These are phyloP conservation scores for Petrosia ficiformis DNA, from an alignment of 37 sponge, comb jelly and placozoan genomes.

Conservation along the genomic window DNA sequence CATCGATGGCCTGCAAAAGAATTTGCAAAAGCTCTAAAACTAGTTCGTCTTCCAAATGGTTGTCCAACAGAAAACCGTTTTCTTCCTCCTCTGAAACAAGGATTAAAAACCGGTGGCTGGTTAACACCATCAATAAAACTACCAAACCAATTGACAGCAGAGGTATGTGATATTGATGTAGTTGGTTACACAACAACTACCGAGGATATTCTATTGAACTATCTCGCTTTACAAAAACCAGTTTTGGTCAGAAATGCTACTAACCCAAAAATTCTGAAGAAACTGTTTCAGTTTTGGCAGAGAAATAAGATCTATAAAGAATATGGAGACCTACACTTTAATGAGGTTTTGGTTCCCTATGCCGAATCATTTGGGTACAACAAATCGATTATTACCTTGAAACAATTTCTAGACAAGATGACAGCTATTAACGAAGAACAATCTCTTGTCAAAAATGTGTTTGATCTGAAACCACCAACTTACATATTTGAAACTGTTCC, in stretches of 20 bases:
- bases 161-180: constrained; percentile 85
- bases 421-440: constrained; percentile 10
- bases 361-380: constrained; percentile 46
- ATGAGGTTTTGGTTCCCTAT: constrained; percentile 39
- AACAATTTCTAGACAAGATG: constrained; percentile 55
- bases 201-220: constrained; percentile 67
- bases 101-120: constrained; percentile 62
- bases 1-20: constrained; percentile 69
- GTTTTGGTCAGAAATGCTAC: constrained; percentile 74
- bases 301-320: constrained; percentile 65
- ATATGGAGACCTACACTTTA: constrained; percentile 56
- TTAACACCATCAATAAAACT: constrained; percentile 33
- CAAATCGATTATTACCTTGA: constrained; percentile 27
- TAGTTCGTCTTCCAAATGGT: constrained; percentile 16
- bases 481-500: constrained; percentile 63
- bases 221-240: constrained; percentile 69
- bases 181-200: constrained; percentile 24
- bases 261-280: constrained; percentile 39
- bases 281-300: constrained; percentile 44
- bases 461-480: constrained; percentile 20
- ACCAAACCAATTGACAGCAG: constrained; percentile 59
- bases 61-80: constrained; percentile 22
- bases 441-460: neutral
- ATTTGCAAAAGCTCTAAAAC: constrained; percentile 35
- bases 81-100: constrained; percentile 16